Evolutionary conservation across 1,140 invertebrate genomes (phyloP).

Genomic region (Galendromus occidentalis): DNA sequence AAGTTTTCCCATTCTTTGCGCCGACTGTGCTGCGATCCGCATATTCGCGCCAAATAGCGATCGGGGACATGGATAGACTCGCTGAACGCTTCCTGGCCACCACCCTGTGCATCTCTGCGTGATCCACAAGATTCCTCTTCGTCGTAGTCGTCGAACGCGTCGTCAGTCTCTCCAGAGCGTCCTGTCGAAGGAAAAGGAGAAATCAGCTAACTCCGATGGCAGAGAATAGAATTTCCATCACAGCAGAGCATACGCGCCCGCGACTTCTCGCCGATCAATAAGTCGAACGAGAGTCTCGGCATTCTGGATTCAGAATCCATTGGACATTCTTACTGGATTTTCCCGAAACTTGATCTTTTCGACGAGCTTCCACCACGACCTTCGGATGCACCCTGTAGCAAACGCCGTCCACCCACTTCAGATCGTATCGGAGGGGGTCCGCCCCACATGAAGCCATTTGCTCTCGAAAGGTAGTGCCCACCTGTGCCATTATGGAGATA

Average conservation of each 20-base stretch:
- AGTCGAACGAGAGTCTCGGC: no score
- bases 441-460: background rate
- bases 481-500: no score
- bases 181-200: no score
- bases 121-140: background rate
- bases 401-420: background rate
- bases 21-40: background rate
- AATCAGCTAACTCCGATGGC: no score
- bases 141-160: background rate
- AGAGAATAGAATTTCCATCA: no score
- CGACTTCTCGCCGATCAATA: no score
- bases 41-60: background rate
- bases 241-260: no score
- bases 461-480: no score
- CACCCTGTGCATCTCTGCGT: background rate
- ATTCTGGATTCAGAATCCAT: no score
- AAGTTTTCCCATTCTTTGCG: background rate
- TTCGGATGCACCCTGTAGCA: constrained; percentile 1
- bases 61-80: background rate
- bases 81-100: background rate
- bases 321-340: no score
- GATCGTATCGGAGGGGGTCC: background rate
- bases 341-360: background rate
- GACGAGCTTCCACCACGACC: background rate
- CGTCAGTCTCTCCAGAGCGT: no score